Evolutionary conservation across 2,113 vertebrate genomes (phyloP), one percentile per base, ranked within the genome.

Genomic region (Carettochelys insculpta): DNA sequence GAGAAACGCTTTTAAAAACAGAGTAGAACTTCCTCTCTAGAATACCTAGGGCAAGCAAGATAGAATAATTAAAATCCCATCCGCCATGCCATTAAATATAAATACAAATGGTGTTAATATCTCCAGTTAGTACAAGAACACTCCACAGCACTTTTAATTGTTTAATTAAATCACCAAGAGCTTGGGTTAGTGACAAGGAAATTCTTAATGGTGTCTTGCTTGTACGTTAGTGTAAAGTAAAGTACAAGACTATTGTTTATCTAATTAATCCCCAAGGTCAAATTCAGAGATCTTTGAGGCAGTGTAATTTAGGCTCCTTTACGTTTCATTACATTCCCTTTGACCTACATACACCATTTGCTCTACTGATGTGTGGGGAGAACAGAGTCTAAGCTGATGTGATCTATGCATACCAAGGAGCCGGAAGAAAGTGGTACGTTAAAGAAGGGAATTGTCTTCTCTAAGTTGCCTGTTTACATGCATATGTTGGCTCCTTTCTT

Each of bases 161-260:
- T 95, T 92, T 95, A 97, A 97, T 97, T 97, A 97, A 97, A 95
- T 96, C 96, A 97, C 96, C 54, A 68, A 96, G 94, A 94, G 95
- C 91, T 93, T 89, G 94, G 94, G 95, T 95, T 95, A 95, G 95
- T 77, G 95, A 96, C 94, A 96, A 85, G 12, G 82, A 77, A 94
- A 88, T 95, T 92, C 95, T 95, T 96, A 97, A 96, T 92, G 90
- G 90, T 85, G 93, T 93, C 94, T 97, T 89, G 90, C 95, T 94
- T 84, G 93, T 92, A 95, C 95, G 80, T 96, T 95, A 95, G 54
- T 87, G 87, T 78, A 93, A 92, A 93, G 81, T 61, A 93, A 75
- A 73, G 92, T 90, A 91, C 80, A 48, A 90, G 91, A 89, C 47
- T 25, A 80, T 80, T 97, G 94, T 96, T 96, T 95, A 95, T 92